phyloP scores from a whole-genome alignment of 30 jellyfish, hydroid and myxozoan genomes.

The Pseudorhiza aurosa region DNA sequence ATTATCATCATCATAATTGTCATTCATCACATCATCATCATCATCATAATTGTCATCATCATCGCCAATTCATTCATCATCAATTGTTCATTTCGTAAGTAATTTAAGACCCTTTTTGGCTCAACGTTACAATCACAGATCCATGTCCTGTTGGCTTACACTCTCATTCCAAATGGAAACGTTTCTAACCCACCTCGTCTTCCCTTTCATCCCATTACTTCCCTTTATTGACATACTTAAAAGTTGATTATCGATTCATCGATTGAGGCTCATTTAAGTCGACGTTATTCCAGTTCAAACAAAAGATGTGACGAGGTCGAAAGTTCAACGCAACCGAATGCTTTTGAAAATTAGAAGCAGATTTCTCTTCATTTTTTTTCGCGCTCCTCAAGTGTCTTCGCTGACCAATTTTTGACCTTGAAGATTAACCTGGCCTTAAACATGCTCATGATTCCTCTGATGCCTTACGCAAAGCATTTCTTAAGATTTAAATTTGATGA shows the following conservation, averaged over 20 bases:
- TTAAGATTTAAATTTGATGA: no score
- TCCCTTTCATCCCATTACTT: background rate
- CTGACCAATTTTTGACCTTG: background rate
- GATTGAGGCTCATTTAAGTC: background rate
- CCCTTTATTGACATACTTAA: background rate
- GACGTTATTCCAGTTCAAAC: background rate
- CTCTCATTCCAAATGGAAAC: background rate
- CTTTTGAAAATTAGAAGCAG: background rate
- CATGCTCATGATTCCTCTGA: slow-evolving; percentile 1
- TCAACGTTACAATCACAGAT: no score
- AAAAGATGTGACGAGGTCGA: background rate
- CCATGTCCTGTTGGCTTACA: no score
- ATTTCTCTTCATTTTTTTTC: background rate
- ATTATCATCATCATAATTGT: no score
- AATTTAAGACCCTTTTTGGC: no score
- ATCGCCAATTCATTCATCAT: no score
- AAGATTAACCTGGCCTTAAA: slow-evolving; percentile 11
- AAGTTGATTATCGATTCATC: background rate
- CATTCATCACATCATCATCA: no score
- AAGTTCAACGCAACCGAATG: background rate
- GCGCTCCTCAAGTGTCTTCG: background rate
- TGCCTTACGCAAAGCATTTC: no score
- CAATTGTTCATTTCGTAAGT: no score
- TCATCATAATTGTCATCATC: no score
- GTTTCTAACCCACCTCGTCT: background rate